Base-by-base conservation (phyloP, 1,140 invertebrate genomes). In the Drosophila equinoxialis region DNA sequence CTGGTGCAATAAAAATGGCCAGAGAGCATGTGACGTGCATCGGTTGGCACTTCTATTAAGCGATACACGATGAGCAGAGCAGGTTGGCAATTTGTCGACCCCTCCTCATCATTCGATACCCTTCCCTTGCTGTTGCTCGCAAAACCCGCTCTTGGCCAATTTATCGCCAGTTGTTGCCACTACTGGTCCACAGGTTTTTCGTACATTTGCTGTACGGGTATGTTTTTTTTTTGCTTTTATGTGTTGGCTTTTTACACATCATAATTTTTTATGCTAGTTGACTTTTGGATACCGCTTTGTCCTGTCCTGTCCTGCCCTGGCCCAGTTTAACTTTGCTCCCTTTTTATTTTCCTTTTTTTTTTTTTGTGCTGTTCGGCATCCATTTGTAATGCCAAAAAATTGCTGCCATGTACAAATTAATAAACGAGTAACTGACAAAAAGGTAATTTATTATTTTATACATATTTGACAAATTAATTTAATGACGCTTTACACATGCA, bases 391-490 rank as follows among this genome's bases (percentile, higher is more conserved):
- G 54, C 75, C 79, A 59, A 86, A 87, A 86, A 87, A 79, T 86
- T 86, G 83, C 84, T 87, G 84, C 80, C 84, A 89, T 84, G 84
- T 87, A 84, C 84, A 84, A 87, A 87, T 87, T 89, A 87, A 87
- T 87, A 89, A 87, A 89, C 84, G 84, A 87, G 84, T 87, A 89
- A 89, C 84, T 89, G 84, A 89, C 84, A 89, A 89, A 87, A 87
- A 89, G 84, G 84, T 89, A 89, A 89, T 89, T 89, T 89, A 89
- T 89, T 89, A 89, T 89, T 89, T 89, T 89, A 81, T 89, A 89
- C 84, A 89, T 89, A 89, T 89, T 89, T 89, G 84, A 89, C 84
- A 89, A 89, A 89, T 89, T 89, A 89, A 89, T 89, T 89, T 87
- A 87, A 87, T 87, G 84, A 87, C 79, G 75, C 84, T 75, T 68